phyloP scores from a whole-genome alignment of 2,888 invertebrate genomes.

The Drosophila dives region DNA sequence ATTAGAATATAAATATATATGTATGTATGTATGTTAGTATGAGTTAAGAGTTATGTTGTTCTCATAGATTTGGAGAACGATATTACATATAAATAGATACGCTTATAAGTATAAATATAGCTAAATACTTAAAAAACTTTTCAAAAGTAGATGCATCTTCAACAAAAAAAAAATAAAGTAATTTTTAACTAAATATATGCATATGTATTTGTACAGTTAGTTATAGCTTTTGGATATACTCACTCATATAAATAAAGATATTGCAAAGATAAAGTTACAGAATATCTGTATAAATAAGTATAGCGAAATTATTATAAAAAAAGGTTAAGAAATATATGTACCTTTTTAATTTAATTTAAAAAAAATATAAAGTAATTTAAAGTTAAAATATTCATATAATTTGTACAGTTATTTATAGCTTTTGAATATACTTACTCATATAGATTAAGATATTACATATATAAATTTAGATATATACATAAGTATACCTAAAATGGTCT shows the following conservation, averaged over 20 bases:
- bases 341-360: background rate
- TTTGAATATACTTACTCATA: constrained; percentile 88
- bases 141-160: background rate
- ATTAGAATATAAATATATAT: too few species aligned
- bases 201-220: too few species aligned
- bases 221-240: too few species aligned
- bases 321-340: background rate
- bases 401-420: background rate
- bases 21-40: too few species aligned
- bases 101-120: background rate
- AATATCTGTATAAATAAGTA: background rate
- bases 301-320: background rate
- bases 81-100: background rate
- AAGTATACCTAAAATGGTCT: too few species aligned
- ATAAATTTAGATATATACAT: too few species aligned
- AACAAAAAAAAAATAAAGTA: background rate
- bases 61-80: background rate
- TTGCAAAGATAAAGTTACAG: background rate
- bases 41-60: background rate
- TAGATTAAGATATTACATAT: too few species aligned
- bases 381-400: too few species aligned
- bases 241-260: background rate
- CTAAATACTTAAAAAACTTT: background rate
- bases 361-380: background rate
- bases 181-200: background rate